Evolutionary conservation across 2,888 invertebrate species (phyloP), one percentile per base, ranked within the genome.

Genomic region (Diachrysia chrysitis): DNA sequence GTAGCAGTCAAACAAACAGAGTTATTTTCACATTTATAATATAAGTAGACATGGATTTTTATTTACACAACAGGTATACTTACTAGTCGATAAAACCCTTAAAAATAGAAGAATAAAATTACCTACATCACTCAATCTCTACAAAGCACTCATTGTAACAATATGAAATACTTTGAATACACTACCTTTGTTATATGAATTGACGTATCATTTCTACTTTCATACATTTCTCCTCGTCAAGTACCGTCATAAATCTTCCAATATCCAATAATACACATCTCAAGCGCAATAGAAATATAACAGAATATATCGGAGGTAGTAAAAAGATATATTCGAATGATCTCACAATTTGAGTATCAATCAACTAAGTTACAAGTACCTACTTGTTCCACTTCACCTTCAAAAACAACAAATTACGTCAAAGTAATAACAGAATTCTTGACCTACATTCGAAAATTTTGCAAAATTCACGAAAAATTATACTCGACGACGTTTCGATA

Each of bases 381-480:
- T n/a, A n/a, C 51, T 37, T 21, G 23, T 6, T n/a, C 51, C 35
- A 59, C 10, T 25, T 72, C 63, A 9, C 6, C 5, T 10, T 17
- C 0, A 42, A 35, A 51, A 25, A 10, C 35, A 23, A 53, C 32
- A 10, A 42, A 42, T n/a, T 48, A 48, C 19, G 53, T 57, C 53
- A 66, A 48, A 59, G 37, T 62, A 69, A 23, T 66, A 51, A 46
- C 46, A 29, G 10, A 19, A 19, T 21, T 48, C 23, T 17, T 65
- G 55, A 64, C 74, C 48, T 53, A 69, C 0, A 59, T 67, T 63
- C n/a, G 23, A 16, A 61, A n/a, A 51, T 35, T 65, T 55, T 17
- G 23, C 25, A 62, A 64, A 73, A 62, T 69, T 57, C 16, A n/a
- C 56, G 29, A 54, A 69, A 64, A 51, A 63, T 37, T 55, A 57